Conservation (phyloP, 2,113 vertebrate genomes). For the Cheirogaleus medius region DNA sequence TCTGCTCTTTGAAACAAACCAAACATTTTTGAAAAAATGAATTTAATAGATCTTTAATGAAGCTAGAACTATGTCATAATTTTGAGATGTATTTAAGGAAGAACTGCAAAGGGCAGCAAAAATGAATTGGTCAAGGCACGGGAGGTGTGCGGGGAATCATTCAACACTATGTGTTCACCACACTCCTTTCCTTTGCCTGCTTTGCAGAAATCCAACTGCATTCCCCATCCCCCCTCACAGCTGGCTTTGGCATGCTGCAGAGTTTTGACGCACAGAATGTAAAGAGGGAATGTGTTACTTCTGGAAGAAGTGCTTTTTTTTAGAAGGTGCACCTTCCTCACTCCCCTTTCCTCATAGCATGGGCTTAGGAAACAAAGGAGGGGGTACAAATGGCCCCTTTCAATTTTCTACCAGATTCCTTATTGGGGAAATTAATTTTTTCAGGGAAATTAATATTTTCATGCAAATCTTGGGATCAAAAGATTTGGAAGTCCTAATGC, state of each 20-base stretch:
- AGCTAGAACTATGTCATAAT: neutral
- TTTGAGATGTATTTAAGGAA: neutral
- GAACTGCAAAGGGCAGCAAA: neutral
- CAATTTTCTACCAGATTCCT: neutral
- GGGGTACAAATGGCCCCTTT: neutral
- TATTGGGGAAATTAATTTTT: neutral
- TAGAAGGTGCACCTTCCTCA: neutral
- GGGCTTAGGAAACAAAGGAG: neutral
- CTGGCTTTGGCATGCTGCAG: neutral
- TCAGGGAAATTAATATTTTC: neutral
- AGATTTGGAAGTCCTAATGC: neutral
- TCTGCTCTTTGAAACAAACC: slow-evolving; percentile 14
- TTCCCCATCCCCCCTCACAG: neutral
- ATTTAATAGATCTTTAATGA: neutral
- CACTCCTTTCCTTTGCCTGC: neutral
- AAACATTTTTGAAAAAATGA: neutral
- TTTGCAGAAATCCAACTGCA: neutral
- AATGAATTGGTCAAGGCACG: neutral
- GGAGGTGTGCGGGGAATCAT: neutral
- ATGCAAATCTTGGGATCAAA: neutral
- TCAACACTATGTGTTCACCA: neutral
- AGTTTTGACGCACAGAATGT: neutral
- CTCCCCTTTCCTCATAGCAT: neutral
- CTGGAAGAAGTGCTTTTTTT: neutral
- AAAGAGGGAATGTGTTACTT: neutral